Evolutionary conservation across 2,797 vertebrate species (phyloP).

Genomic region (Smutsia gigantea): DNA sequence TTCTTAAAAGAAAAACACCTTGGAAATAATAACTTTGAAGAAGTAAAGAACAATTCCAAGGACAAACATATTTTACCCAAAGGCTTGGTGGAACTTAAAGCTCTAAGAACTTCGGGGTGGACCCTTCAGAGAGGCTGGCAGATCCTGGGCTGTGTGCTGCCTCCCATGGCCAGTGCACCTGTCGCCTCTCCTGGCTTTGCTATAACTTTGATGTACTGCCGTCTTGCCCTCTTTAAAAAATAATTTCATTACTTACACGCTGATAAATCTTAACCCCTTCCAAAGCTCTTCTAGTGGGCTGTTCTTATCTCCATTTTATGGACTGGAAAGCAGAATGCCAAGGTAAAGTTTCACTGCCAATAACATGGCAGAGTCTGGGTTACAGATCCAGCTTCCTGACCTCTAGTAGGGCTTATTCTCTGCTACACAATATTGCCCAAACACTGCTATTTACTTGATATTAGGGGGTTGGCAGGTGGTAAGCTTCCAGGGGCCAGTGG

Average conservation of each 20-base stretch:
- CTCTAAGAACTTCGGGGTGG: not conserved
- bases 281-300: not conserved
- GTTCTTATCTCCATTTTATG: not conserved
- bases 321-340: not conserved
- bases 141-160: not conserved
- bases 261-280: not conserved
- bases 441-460: not conserved
- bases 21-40: not conserved
- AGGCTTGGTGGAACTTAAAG: not conserved
- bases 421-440: not conserved
- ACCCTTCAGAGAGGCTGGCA: not conserved
- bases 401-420: not conserved
- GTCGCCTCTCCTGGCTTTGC: not conserved
- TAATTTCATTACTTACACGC: not conserved
- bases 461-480: not conserved
- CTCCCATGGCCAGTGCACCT: too few species aligned
- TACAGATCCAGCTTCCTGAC: not conserved
- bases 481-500: accelerated
- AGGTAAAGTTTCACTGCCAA: not conserved
- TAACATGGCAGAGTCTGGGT: not conserved
- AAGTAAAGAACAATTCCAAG: not conserved
- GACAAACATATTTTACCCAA: not conserved
- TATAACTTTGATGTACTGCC: not conserved
- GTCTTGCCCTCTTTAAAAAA: not conserved
- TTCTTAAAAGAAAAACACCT: not conserved